Evolutionary conservation across 1,140 invertebrate species (phyloP), one percentile per base, ranked within the genome.

Genomic region (Nephila pilipes): DNA sequence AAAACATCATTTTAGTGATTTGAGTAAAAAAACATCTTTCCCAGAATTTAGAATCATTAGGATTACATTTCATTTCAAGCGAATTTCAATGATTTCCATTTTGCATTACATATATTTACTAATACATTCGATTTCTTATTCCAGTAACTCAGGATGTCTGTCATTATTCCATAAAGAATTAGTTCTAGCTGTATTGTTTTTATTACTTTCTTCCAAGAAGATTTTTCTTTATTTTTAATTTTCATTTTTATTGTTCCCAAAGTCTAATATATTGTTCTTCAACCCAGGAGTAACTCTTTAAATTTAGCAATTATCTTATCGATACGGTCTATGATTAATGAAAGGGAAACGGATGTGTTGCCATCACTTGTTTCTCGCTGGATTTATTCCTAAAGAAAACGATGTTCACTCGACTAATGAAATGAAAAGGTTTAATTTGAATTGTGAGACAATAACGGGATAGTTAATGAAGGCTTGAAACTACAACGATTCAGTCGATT

Each of bases 271-370:
- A 75, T 75, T 75, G 65, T 75, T 75, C 29, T 32, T 32, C 1
- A 32, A 5, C 29, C 32, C 16, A 1, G 10, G 25, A 16, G 25
- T 14, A 29, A n/a, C 29, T 75, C 65, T 25, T 75, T 29, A 75
- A 75, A 75, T 75, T n/a, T 25, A 16, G 22, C 65, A 36, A 75
- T 32, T 75, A 75, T 75, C 25, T 75, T 75, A 75, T 75, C 65
- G 29, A 75, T 75, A 75, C 25, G 25, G 65, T 75, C 29, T 25
- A 75, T 29, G 65, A 75, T 75, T 75, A 75, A 75, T 75, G 65
- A 75, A 16, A 16, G 2, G 25, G 25, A 75, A 75, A 75, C 65
- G 65, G 65, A 75, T 75, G 65, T 36, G 25, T 75, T 75, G 65
- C 14, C 65, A 32, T 29, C 18, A 75, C 16, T 75, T 75, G 65